Evolutionary conservation across 2,113 vertebrate genomes (phyloP), one percentile per base, ranked within the genome.

Genomic region (Probosciger aterrimus): DNA sequence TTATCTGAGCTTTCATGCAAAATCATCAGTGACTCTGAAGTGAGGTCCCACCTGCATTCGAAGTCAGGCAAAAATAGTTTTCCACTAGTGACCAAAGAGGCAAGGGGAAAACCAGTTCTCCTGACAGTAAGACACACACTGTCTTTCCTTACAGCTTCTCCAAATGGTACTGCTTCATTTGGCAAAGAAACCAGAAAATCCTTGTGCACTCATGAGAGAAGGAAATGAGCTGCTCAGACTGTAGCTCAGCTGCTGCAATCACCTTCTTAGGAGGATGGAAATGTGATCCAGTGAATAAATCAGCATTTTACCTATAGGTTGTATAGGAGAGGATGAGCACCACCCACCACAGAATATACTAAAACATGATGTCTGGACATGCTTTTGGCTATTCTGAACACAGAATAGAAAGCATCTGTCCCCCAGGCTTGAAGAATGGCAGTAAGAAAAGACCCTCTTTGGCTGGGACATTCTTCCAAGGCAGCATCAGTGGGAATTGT

Each of bases 91-190:
- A 60, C 33, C 30, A 46, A 70, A 74, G 23, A 35, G 31, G 11
- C 28, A 60, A 64, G 31, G 28, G 52, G 27, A 18, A 69, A 92
- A 53, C 8, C 23, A 75, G 44, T 31, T 77, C 41, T 41, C 30
- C 63, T 2, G 39, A 15, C 2, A 31, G 59, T 8, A 39, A 41
- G 41, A 62, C 8, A 44, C 43, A 76, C 0, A 0, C 18, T 27
- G 31, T 35, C 39, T 91, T 76, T 91, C 91, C 73, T 78, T 78
- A 67, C 30, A 82, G 50, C 20, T 94, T 90, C 65, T 75, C 69
- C 57, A 60, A 70, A 82, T 2, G 28, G 9, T 47, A n/a, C 52
- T 75, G 44, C 65, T 92, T 93, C 47, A 25, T 60, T 84, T 49
- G 59, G 23, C 37, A 94, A 88, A 65, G n/a, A 83, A 88, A 60